phyloP scores from a whole-genome alignment of 2,888 invertebrate species.

The Syritta pipiens region DNA sequence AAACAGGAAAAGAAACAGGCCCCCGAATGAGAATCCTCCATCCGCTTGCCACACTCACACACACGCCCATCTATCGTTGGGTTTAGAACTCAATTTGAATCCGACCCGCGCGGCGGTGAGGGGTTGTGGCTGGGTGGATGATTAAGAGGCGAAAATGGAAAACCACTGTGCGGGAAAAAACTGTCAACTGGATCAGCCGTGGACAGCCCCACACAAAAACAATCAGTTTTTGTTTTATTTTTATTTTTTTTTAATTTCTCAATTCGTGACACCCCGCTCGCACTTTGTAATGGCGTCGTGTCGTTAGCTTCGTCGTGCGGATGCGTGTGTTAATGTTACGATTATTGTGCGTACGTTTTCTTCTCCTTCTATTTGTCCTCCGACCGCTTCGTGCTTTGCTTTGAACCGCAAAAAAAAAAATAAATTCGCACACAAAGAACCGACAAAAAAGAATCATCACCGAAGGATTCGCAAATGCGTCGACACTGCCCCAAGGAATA shows the following conservation, averaged over 20 bases:
- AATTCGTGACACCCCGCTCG: slow-evolving; percentile 27
- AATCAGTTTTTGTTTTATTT: slow-evolving; percentile 42
- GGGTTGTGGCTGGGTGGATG: no score
- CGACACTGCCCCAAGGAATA: slow-evolving; percentile 25
- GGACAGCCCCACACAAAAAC: slow-evolving; percentile 22
- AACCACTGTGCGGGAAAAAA: not conserved
- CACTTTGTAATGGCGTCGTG: not conserved
- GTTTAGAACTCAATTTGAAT: slow-evolving; percentile 10
- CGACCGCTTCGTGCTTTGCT: not conserved
- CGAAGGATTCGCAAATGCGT: slow-evolving; percentile 43
- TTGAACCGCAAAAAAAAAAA: slow-evolving; percentile 19
- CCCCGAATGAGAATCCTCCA: slow-evolving; percentile 47
- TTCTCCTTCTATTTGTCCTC: not conserved
- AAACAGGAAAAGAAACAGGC: slow-evolving; percentile 54
- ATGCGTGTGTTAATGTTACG: not conserved
- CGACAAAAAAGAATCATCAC: slow-evolving; percentile 39
- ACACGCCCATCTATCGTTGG: not conserved
- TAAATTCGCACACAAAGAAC: slow-evolving; percentile 14
- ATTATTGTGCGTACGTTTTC: slow-evolving; percentile 31
- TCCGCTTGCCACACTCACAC: slow-evolving; percentile 9
- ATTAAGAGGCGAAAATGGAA: slow-evolving; percentile 11
- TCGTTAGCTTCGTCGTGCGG: not conserved
- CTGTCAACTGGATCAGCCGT: slow-evolving; percentile 20
- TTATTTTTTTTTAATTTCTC: slow-evolving; percentile 54
- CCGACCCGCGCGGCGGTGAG: not conserved